Percentiles rank a stretch among this genome's conserved stretches.
Conservation (phyloP, 2,797 vertebrate species). For the Allobates femoralis region DNA sequence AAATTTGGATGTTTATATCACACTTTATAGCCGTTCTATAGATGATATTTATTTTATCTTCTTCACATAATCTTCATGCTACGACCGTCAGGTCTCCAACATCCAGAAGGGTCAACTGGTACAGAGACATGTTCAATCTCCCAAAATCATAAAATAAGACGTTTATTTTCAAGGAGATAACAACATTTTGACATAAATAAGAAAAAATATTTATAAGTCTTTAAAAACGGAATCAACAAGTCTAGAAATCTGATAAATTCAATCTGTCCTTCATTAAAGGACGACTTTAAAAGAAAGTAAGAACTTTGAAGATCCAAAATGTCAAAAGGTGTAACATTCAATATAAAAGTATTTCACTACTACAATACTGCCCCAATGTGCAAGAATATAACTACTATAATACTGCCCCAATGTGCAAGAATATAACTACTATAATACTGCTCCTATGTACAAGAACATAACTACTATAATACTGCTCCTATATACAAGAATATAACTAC, state of each 20-base stretch:
- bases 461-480: no score
- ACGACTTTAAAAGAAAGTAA: background rate
- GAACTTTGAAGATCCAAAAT: background rate
- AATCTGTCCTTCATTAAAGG: background rate
- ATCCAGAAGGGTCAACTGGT: background rate
- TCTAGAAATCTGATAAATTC: background rate
- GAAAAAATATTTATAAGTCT: slow-evolving; percentile 15
- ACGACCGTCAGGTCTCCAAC: background rate
- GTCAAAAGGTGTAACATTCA: background rate
- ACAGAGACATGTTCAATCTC: background rate
- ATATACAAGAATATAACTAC: no score
- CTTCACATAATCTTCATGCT: background rate
- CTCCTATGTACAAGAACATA: slow-evolving; percentile 7
- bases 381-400: slow-evolving; percentile 6
- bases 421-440: slow-evolving; percentile 14
- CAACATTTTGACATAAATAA: background rate
- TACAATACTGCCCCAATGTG: slow-evolving; percentile 5
- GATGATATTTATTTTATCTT: background rate
- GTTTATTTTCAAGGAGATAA: background rate
- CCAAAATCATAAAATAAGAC: background rate
- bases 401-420: background rate
- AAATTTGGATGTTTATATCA: background rate
- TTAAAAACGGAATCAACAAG: background rate
- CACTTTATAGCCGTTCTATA: background rate
- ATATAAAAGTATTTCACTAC: background rate